These are phyloP conservation scores for Rhinichthys klamathensis DNA, from an alignment of 2,113 vertebrate genomes.

Conservation along the genomic window DNA sequence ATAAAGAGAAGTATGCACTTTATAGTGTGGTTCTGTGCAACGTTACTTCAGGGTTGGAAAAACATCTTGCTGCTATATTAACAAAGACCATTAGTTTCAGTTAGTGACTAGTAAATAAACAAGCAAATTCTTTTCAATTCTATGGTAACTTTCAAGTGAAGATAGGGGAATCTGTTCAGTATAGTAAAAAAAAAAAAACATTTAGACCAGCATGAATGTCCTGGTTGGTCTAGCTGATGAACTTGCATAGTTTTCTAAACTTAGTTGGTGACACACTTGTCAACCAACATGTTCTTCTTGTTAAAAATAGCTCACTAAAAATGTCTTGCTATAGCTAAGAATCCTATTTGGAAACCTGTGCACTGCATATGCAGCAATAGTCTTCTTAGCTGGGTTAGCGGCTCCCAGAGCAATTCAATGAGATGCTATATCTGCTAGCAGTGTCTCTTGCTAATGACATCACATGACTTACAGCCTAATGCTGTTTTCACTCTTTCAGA, in stretches of 20 bases:
- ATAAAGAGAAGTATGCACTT: conserved; percentile 40
- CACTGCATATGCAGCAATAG: background rate
- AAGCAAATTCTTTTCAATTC: background rate
- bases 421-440: background rate
- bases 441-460: background rate
- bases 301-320: background rate
- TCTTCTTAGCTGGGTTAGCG: background rate
- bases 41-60: background rate
- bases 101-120: background rate
- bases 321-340: background rate
- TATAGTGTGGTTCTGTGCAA: conserved; percentile 8
- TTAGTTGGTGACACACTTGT: background rate
- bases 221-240: background rate
- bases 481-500: conserved; percentile 6
- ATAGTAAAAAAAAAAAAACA: background rate
- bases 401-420: background rate
- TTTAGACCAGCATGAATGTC: background rate
- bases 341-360: background rate
- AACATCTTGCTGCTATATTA: background rate
- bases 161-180: background rate
- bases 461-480: conserved; percentile 10
- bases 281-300: background rate
- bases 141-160: background rate
- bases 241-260: background rate
- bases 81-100: background rate